phyloP scores from a whole-genome alignment of 2,113 vertebrate genomes.

The Catharus minimus region DNA sequence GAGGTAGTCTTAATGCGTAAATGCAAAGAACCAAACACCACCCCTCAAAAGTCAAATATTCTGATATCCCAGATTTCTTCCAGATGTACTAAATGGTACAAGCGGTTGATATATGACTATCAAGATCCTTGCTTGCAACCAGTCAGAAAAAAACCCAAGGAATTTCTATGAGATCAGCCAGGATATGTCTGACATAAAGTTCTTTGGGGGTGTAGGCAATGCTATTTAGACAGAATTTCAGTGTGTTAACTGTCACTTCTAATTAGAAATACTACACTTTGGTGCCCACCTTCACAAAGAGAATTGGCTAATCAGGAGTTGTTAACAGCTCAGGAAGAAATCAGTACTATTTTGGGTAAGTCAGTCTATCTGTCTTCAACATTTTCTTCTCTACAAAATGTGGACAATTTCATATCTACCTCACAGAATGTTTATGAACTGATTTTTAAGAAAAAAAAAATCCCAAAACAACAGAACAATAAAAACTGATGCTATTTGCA shows the following conservation, averaged over 20 bases:
- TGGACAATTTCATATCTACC: neutral
- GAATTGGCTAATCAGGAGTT: conserved; percentile 18
- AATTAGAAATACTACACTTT: neutral
- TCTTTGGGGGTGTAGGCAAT: neutral
- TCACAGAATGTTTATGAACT: neutral
- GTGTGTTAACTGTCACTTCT: neutral
- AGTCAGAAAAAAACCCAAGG: neutral
- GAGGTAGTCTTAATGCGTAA: neutral
- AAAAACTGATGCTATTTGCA: neutral
- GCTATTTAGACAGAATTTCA: conserved; percentile 21
- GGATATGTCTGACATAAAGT: neutral
- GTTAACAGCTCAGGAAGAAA: conserved; percentile 1
- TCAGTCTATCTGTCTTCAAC: neutral
- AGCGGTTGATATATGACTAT: neutral
- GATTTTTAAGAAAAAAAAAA: neutral
- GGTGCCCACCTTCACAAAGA: conserved; percentile 4
- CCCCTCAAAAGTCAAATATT: neutral
- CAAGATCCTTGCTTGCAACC: neutral
- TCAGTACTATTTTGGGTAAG: conserved; percentile 1
- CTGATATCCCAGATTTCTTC: neutral
- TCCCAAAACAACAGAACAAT: neutral
- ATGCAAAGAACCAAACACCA: neutral
- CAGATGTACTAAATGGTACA: neutral
- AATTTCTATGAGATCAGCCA: neutral
- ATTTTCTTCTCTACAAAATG: neutral